phyloP scores from a whole-genome alignment of 2,888 invertebrate genomes.

The Cantharis rustica region DNA sequence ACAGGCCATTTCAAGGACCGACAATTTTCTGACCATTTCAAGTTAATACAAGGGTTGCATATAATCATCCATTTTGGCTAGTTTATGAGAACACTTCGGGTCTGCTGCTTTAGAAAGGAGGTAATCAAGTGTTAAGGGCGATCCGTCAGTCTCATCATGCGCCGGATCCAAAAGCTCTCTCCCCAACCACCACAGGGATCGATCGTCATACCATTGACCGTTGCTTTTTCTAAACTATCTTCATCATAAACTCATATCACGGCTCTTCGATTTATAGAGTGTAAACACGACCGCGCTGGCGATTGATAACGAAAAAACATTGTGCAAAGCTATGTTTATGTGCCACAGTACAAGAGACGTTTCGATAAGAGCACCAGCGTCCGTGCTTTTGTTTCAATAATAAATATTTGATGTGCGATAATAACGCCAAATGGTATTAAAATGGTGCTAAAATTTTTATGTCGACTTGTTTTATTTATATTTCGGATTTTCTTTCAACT shows the following conservation, averaged over 20 bases:
- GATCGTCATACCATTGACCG: slow-evolving; percentile 22
- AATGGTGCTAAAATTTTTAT: neutral
- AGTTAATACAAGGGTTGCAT: slow-evolving; percentile 23
- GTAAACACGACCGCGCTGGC: slow-evolving; percentile 30
- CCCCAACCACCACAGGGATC: slow-evolving; percentile 5
- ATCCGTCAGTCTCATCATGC: slow-evolving; percentile 36
- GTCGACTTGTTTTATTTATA: neutral
- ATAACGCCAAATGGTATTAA: slow-evolving; percentile 15
- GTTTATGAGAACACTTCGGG: slow-evolving; percentile 25
- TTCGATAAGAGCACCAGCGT: slow-evolving; percentile 26
- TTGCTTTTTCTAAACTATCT: slow-evolving; percentile 19
- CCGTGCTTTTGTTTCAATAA: slow-evolving; percentile 33
- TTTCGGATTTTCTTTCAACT: neutral
- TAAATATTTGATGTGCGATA: slow-evolving; percentile 33
- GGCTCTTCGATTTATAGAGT: slow-evolving; percentile 31
- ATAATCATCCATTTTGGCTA: slow-evolving; percentile 31
- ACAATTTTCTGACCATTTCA: slow-evolving; percentile 8
- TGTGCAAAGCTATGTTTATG: slow-evolving; percentile 25
- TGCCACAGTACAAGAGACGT: slow-evolving; percentile 15
- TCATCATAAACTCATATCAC: slow-evolving; percentile 30
- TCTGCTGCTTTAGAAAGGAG: slow-evolving; percentile 31
- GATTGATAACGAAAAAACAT: slow-evolving; percentile 32
- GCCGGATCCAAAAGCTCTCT: slow-evolving; percentile 19
- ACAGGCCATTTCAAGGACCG: neutral
- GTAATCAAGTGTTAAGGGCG: slow-evolving; percentile 38